phyloP scores from a whole-genome alignment of 2,797 vertebrate species.

The Apodemus agrarius region DNA sequence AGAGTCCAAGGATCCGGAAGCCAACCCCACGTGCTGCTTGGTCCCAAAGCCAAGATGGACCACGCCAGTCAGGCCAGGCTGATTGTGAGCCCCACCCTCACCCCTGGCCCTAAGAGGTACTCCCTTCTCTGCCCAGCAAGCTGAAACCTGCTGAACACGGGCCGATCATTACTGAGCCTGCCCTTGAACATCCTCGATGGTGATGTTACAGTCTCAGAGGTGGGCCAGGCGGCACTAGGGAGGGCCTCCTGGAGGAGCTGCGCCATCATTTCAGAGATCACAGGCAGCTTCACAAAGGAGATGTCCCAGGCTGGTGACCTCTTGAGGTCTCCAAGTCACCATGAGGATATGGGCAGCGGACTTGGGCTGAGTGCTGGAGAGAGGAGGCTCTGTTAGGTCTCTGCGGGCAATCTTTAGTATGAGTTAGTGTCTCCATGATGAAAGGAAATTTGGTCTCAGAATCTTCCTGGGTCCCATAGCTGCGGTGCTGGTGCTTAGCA shows the following conservation, averaged over 20 bases:
- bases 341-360: neutral
- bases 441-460: neutral
- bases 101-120: too few species aligned
- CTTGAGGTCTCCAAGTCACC: neutral
- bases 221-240: slow-evolving; percentile 32
- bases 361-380: neutral
- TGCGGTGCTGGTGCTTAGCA: neutral
- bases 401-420: accelerated
- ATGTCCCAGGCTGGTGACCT: neutral
- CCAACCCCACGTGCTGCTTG: neutral
- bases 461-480: neutral
- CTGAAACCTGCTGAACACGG: slow-evolving; percentile 51
- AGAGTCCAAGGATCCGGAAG: neutral
- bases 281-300: neutral
- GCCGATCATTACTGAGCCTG: slow-evolving; percentile 57
- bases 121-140: slow-evolving; percentile 16
- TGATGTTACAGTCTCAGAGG: slow-evolving; percentile 50
- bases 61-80: neutral
- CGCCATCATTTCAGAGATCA: neutral
- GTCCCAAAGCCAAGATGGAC: neutral
- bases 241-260: slow-evolving; percentile 15
- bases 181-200: slow-evolving; percentile 57
- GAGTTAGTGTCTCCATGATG: neutral
- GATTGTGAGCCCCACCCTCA: neutral
- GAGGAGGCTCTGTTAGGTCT: neutral